Conservation (phyloP, 2,113 vertebrate genomes). For the Oreochromis tanganicae region DNA sequence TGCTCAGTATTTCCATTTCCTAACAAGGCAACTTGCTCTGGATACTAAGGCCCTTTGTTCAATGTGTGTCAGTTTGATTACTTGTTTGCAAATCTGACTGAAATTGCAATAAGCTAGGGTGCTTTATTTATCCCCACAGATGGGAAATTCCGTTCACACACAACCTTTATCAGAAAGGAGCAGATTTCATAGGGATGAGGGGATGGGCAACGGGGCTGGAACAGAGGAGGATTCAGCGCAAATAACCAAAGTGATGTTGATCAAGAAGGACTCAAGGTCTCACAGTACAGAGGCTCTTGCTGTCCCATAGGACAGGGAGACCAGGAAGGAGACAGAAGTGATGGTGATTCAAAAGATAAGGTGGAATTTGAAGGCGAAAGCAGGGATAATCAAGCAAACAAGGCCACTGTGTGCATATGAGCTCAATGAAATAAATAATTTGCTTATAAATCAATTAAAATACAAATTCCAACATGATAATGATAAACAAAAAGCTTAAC, state of each 20-base stretch:
- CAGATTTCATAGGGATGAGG: slow-evolving; percentile 84
- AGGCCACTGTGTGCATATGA: slow-evolving; percentile 43
- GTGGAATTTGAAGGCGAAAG: slow-evolving; percentile 31
- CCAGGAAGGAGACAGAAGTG: slow-evolving; percentile 51
- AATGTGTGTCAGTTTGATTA: neutral
- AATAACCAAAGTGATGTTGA: slow-evolving; percentile 36
- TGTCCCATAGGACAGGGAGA: slow-evolving; percentile 58
- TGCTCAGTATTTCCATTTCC: neutral
- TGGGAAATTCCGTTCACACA: neutral
- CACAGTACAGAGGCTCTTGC: slow-evolving; percentile 24
- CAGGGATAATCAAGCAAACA: slow-evolving; percentile 40
- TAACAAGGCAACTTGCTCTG: neutral
- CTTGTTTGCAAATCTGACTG: neutral
- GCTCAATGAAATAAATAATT: neutral
- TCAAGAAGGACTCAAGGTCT: slow-evolving; percentile 18
- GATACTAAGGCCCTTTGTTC: neutral
- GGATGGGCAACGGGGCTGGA: slow-evolving; percentile 73
- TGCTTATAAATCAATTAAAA: neutral
- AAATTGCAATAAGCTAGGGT: neutral
- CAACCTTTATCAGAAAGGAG: slow-evolving; percentile 63
- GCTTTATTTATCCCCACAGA: neutral
- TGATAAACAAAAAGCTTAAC: neutral
- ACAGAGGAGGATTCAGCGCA: slow-evolving; percentile 59
- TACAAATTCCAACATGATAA: neutral
- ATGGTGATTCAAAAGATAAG: neutral